phyloP scores from a whole-genome alignment of 2,797 vertebrate genomes.

The Hypotaenidia philippensis region DNA sequence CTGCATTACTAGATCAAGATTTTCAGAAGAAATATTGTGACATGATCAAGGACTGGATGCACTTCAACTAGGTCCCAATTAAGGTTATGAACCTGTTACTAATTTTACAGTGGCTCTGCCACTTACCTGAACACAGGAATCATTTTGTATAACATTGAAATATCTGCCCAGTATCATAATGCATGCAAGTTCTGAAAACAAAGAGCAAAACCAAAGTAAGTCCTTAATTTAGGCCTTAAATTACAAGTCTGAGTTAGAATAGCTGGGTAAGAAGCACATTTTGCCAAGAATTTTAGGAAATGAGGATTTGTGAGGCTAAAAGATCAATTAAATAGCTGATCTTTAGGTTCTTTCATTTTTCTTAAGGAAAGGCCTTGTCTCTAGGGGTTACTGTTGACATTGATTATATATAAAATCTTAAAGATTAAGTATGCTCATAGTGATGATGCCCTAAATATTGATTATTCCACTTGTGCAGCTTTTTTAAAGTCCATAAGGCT shows the following conservation, averaged over 20 bases:
- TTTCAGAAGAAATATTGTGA: neutral
- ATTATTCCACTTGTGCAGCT: neutral
- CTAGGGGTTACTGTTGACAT: neutral
- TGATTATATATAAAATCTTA: neutral
- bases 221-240: neutral
- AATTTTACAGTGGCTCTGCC: neutral
- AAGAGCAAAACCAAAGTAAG: neutral
- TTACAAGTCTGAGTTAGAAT: neutral
- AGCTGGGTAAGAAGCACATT: neutral
- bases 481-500: neutral
- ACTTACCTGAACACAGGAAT: neutral
- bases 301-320: neutral
- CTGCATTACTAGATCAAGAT: neutral
- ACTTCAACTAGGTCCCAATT: neutral
- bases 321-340: neutral
- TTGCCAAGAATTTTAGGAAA: neutral
- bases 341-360: neutral
- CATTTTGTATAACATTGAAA: neutral
- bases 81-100: neutral
- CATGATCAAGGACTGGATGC: neutral
- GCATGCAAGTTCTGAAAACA: neutral
- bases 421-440: neutral
- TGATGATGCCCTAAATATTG: neutral
- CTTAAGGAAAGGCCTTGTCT: neutral
- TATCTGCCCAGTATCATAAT: neutral